Evolutionary conservation across 2,113 vertebrate species (phyloP), one percentile per base, ranked within the genome.

Genomic region (Litocranius walleri): DNA sequence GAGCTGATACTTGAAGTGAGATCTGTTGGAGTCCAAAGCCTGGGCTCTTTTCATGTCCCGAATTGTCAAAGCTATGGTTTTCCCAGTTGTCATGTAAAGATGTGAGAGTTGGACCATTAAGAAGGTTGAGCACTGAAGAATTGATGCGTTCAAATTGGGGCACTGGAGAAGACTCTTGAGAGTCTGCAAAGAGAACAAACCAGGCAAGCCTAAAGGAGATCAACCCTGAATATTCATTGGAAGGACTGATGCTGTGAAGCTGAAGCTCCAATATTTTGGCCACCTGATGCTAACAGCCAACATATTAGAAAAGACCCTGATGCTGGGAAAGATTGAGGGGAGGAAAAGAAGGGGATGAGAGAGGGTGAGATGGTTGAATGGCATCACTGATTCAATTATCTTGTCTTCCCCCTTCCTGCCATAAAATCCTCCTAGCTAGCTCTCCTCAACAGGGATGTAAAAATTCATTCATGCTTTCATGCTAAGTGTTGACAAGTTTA

Each of bases 11-110:
- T 23, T 71, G 19, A 40, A 71, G n/a, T 40, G n/a, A 40, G n/a
- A 40, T 40, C 19, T 40, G 67, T 23, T 71, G 5, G 19, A 71
- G 67, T 71, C n/a, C 67, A 71, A 71, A 71, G n/a, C 19, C 67
- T 71, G n/a, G 10, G n/a, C n/a, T 71, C 1, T 71, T 40, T 40
- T 71, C 67, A 6, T 40, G 67, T 23, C n/a, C 67, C 0, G 1
- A 36, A 71, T 71, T 21, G 19, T 71, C 67, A 71, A 71, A 40
- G 67, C n/a, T 3, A 71, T 40, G n/a, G 17, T 71, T 71, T 71
- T 40, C 12, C 67, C n/a, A 11, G n/a, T 71, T 71, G 67, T 23
- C 67, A 40, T 23, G n/a, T 71, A 10, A 0, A 0, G n/a, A 71
- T 71, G 67, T 40, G 10, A 40, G 67, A 71, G 10, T 12, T 71